Evolutionary conservation across 2,888 invertebrate genomes (phyloP).

Genomic region (Phalera bucephala): DNA sequence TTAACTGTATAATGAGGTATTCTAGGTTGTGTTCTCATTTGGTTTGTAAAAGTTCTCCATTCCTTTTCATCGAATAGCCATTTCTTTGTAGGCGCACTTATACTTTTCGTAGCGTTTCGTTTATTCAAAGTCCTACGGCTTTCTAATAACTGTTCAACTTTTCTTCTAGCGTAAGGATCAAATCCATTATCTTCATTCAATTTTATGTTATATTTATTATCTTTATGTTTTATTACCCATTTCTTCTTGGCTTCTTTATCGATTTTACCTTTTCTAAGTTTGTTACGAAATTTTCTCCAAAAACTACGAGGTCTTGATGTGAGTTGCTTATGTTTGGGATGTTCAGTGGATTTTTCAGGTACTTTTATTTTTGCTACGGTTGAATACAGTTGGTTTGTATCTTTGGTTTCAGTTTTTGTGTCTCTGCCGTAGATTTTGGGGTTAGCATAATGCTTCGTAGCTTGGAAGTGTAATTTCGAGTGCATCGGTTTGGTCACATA

Average conservation of each 20-base stretch:
- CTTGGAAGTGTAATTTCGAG: constrained; percentile 1
- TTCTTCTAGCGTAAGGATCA: no score
- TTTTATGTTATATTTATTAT: not conserved
- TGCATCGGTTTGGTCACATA: constrained; percentile 3
- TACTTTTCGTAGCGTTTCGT: not conserved
- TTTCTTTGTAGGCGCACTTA: not conserved
- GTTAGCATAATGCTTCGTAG: constrained; percentile 4
- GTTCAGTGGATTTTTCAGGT: constrained; percentile 8
- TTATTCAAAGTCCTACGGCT: not conserved
- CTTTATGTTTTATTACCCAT: constrained; percentile 8
- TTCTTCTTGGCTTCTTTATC: constrained; percentile 6
- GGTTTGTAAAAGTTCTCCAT: not conserved
- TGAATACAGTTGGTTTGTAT: not conserved
- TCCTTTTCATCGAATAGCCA: not conserved
- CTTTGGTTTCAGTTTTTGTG: not conserved
- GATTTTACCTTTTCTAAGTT: constrained; percentile 15
- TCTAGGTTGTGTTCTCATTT: not conserved
- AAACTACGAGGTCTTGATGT: constrained; percentile 11
- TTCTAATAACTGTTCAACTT: no score
- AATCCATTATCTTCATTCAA: no score
- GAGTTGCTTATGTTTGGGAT: constrained; percentile 13
- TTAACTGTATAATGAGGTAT: not conserved
- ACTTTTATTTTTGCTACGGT: constrained; percentile 3
- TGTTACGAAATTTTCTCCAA: constrained; percentile 34
- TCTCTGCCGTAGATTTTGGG: not conserved